Percentiles rank a stretch among this genome's conserved stretches.
phyloP scores from a whole-genome alignment of 2,113 vertebrate species.

The Sylvia atricapilla region DNA sequence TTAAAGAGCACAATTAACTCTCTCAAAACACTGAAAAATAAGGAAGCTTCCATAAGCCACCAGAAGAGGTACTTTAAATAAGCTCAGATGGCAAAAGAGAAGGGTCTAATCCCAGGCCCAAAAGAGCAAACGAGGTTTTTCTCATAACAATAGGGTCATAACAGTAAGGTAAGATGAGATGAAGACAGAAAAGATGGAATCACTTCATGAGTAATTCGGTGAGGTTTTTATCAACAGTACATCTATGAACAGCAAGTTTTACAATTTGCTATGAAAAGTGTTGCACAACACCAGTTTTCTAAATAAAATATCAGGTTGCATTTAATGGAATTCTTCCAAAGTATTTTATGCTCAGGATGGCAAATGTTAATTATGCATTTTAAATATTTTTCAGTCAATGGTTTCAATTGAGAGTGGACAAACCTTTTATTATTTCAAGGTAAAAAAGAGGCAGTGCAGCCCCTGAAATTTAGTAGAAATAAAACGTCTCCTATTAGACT shows the following conservation, averaged over 20 bases:
- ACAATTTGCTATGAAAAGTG: not conserved
- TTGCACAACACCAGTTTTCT: not conserved
- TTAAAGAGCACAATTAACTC: not conserved
- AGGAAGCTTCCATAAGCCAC: not conserved
- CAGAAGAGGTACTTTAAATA: not conserved
- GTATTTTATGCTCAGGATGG: not conserved
- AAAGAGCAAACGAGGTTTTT: not conserved
- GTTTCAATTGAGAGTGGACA: not conserved
- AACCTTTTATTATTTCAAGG: not conserved
- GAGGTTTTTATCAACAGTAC: not conserved
- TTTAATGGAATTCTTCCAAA: not conserved
- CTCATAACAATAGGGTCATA: not conserved
- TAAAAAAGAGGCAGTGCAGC: not conserved
- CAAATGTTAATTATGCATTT: not conserved
- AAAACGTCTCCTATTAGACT: not conserved
- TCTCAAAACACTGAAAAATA: not conserved
- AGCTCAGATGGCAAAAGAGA: not conserved
- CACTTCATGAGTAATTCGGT: not conserved
- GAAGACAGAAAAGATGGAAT: not conserved
- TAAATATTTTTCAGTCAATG: not conserved
- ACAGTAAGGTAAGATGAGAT: not conserved
- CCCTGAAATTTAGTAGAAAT: not conserved
- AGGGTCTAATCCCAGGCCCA: not conserved
- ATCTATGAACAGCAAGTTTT: not conserved
- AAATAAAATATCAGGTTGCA: not conserved